Evolutionary conservation across 2,888 invertebrate genomes (phyloP), one percentile per base, ranked within the genome.

Genomic region (Baronia brevicornis): DNA sequence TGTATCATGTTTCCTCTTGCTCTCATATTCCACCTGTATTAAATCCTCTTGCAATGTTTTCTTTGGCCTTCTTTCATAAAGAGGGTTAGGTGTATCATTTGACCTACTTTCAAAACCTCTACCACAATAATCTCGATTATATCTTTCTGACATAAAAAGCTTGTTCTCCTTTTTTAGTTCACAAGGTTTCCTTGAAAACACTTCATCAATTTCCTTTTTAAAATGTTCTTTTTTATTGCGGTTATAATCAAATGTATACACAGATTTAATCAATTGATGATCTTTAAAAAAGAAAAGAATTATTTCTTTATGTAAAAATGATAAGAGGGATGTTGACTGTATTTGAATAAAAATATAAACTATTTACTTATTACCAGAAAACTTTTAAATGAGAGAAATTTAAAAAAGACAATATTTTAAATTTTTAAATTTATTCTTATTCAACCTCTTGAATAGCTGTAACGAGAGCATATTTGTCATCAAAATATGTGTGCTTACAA

Each of bases 201-300:
- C 41, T 17, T 73, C 70, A 41, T 77, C 75, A 8, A 53, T 67
- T 59, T 78, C 78, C 43, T 51, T 68, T 46, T 74, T 75, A 51
- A 72, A 77, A 50, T 77, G 66, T 37, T 50, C 68, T 37, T 55
- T 71, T 40, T 58, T 70, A 11, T 75, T 86, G 56, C 91, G 91
- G 41, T 89, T 88, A 61, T 92, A 92, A 60, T 92, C 91, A 70
- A 91, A 89, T 46, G 87, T 89, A 53, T 89, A 87, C 3, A 89
- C 84, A 10, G 90, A 89, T 57, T 88, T 88, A 45, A 89, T 85
- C 40, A 88, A 84, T 33, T 87, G 86, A 24, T 84, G 80, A 30
- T 73, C 85, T 85, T 52, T 54, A 78, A 68, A 32, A 13, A 34
- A 43, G 44, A 39, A 18, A 13, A 7, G 8, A 27, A 10, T 28